These are phyloP conservation scores for Scolopax mira DNA, from an alignment of 2,113 vertebrate species.

Conservation along the genomic window DNA sequence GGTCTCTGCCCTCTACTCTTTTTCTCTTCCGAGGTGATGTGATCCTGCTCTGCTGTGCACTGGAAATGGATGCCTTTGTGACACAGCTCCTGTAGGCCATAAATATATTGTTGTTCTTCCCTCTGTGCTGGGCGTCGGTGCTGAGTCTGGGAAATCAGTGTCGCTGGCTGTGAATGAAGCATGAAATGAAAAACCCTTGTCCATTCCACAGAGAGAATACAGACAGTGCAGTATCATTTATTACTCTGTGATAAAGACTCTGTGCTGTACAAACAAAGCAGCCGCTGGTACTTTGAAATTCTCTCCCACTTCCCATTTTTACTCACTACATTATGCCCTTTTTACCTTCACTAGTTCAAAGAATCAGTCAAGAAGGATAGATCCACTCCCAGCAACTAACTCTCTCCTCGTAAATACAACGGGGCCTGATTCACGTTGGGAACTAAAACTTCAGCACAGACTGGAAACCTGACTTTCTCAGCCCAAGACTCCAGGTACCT, in stretches of 20 bases:
- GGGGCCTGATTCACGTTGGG: neutral
- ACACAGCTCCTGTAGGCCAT: neutral
- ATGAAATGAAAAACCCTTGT: slow-evolving; percentile 45
- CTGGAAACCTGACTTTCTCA: neutral
- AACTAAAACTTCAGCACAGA: neutral
- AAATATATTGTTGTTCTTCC: neutral
- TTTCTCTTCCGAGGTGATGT: neutral
- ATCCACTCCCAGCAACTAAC: neutral
- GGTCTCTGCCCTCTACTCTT: neutral
- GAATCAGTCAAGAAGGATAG: neutral
- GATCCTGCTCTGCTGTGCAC: neutral
- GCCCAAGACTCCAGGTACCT: neutral
- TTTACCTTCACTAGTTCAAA: neutral
- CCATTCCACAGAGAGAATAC: neutral
- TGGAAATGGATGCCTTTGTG: neutral
- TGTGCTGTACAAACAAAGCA: neutral
- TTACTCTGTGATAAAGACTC: neutral
- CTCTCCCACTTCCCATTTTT: neutral
- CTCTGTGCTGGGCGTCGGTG: neutral
- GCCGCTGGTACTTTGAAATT: neutral
- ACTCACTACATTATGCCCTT: neutral
- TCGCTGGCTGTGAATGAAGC: slow-evolving; percentile 28
- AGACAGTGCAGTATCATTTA: neutral
- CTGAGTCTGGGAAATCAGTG: slow-evolving; percentile 7
- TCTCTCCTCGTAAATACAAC: neutral